phyloP scores from a whole-genome alignment of 2,888 invertebrate genomes.

The Isoperla grammatica region DNA sequence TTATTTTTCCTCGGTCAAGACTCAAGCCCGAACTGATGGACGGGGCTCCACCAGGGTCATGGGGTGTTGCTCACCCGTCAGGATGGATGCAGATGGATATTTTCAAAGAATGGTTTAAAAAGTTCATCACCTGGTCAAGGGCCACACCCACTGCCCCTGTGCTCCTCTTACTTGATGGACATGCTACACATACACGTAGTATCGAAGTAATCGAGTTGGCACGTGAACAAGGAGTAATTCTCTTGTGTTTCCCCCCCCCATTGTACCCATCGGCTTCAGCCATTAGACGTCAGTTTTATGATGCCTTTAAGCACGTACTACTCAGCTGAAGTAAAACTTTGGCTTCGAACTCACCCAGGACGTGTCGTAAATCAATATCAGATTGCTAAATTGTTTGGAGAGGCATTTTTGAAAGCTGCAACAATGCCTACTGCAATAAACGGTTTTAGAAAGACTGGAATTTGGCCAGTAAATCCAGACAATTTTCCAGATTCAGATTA shows the following conservation, averaged over 20 bases:
- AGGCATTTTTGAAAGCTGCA: conserved; percentile 21
- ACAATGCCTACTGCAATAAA: conserved; percentile 11
- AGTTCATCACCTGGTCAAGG: not conserved
- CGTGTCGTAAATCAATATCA: not conserved
- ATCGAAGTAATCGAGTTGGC: conserved; percentile 6
- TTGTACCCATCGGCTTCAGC: conserved; percentile 11
- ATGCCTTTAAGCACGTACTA: not conserved
- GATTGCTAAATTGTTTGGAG: conserved; percentile 16
- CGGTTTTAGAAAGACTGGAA: conserved; percentile 2
- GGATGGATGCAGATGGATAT: conserved; percentile 25
- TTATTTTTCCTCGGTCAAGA: conserved; percentile 34
- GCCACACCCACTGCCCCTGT: not conserved
- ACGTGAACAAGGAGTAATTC: not conserved
- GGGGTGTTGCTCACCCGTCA: conserved; percentile 34
- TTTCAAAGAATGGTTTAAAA: too few species aligned
- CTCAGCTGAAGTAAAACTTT: not conserved
- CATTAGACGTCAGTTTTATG: conserved; percentile 3
- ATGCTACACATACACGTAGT: not conserved
- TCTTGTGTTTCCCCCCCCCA: conserved; percentile 6
- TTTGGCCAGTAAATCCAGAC: not conserved
- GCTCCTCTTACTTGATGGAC: conserved; percentile 3
- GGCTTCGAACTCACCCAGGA: not conserved
- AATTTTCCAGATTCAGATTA: not conserved
- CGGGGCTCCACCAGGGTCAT: conserved; percentile 36
- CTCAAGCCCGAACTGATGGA: conserved; percentile 37